Percentiles rank a stretch among this genome's conserved stretches.
Conservation (phyloP, 2,888 invertebrate species). For the Agrochola lota region DNA sequence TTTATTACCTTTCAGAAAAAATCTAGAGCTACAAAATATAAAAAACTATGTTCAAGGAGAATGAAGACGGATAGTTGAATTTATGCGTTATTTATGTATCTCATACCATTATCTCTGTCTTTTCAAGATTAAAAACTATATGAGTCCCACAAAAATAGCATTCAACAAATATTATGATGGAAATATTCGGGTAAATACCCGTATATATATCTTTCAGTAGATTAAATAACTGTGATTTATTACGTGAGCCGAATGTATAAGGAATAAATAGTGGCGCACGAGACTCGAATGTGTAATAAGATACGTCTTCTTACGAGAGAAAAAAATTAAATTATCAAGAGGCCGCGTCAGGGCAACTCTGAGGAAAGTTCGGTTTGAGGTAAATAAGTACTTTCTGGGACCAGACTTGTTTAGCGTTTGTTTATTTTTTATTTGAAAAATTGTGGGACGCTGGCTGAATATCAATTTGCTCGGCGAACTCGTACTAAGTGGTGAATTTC, state of each 20-base stretch:
- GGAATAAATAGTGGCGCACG: slow-evolving; percentile 78
- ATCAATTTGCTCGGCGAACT: slow-evolving; percentile 62
- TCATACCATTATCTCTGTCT: slow-evolving; percentile 36
- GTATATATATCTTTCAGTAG: slow-evolving; percentile 79
- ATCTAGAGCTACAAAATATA: slow-evolving; percentile 12
- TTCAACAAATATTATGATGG: slow-evolving; percentile 68
- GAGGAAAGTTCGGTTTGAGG: slow-evolving; percentile 65
- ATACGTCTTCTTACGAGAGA: slow-evolving; percentile 64
- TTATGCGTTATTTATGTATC: slow-evolving; percentile 33
- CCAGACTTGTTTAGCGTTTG: slow-evolving; percentile 68
- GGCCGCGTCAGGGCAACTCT: slow-evolving; percentile 57
- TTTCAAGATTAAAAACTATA: slow-evolving; percentile 55
- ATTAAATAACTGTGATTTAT: slow-evolving; percentile 87
- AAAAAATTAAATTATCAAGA: slow-evolving; percentile 74
- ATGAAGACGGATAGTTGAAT: slow-evolving; percentile 27
- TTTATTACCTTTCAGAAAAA: slow-evolving; percentile 44
- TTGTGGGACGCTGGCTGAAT: slow-evolving; percentile 55
- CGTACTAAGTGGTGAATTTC: slow-evolving; percentile 59
- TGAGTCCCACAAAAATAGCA: slow-evolving; percentile 56
- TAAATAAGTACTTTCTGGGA: slow-evolving; percentile 67
- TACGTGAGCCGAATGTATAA: slow-evolving; percentile 82
- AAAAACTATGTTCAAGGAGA: slow-evolving; percentile 23
- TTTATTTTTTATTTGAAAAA: slow-evolving; percentile 70
- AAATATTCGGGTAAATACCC: slow-evolving; percentile 66
- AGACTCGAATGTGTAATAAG: slow-evolving; percentile 77